Evolutionary conservation across 2,797 vertebrate genomes (phyloP), one percentile per base, ranked within the genome.

Genomic region (Siniperca obscura): DNA sequence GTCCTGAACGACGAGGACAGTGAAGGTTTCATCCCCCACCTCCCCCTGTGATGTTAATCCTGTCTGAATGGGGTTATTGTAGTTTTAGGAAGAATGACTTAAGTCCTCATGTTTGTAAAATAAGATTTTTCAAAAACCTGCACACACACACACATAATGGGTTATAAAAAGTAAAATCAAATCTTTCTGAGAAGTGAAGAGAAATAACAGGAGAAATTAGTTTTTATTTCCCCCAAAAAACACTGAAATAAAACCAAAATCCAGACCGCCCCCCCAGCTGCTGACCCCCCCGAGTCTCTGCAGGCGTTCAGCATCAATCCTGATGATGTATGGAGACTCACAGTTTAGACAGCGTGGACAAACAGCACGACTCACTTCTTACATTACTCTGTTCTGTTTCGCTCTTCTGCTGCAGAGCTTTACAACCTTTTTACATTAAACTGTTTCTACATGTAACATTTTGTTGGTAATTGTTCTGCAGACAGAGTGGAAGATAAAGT

Each of bases 241-340:
- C 38, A 25, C 75, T 34, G n/a, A 73, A 69, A 70, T 36, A 25
- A 62, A 59, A 36, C 53, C 50, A 48, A 56, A 50, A 42, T 30
- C 30, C 59, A 27, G 11, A 8, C 25, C 2, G 4, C 6, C 50
- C 34, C 38, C 14, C 53, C 74, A 7, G 25, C 74, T 48, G 27
- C 53, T 59, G 40, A 16, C n/a, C 46, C 16, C 14, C 14, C 10
- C 46, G 65, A 7, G 53, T 30, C 78, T 52, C 78, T 38, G 70
- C 78, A 78, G 81, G 85, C 34, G 74, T 53, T 59, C 81, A 7
- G 78, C 78, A 40, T 68, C 86, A 92, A 93, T 89, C 90, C 88
- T 75, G 61, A 77, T 89, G 86, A 92, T 92, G 84, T 90, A 91
- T 93, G 91, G 89, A 86, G 38, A 70, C 73, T 87, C 92, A 93